Base-by-base conservation (phyloP, 1,140 invertebrate genomes). In the Periplaneta americana region DNA sequence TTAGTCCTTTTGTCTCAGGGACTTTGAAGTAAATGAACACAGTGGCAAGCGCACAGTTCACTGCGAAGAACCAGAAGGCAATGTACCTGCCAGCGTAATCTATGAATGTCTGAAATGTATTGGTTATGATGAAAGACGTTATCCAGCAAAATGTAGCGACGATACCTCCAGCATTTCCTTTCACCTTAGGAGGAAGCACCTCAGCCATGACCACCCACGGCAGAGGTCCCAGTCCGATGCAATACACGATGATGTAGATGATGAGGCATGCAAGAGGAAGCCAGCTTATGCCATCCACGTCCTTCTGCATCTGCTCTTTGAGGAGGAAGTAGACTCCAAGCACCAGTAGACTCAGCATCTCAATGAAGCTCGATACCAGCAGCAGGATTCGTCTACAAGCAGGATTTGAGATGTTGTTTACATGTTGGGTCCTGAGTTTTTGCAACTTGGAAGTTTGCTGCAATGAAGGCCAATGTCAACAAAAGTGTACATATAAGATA, bases 141-240 rank as follows among this genome's bases (percentile, higher is more conserved):
- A 91, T 85, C 96, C 96, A 98, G 85, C 95, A 96, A 81, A 92
- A 90, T 39, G 92, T 92, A 0, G 95, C 93, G 0, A 94, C 94
- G 9, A 96, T 89, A 0, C 94, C 92, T 1, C 94, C 93, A 2
- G 95, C 95, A 4, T 91, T 88, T 0, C 94, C 93, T 86, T 96
- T 94, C 1, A 96, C 92, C 83, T 94, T 92, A 0, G 92, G 89
- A 2, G 96, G 92, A 84, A 97, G 95, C 84, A 97, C 91, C 88
- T 98, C 95, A 2, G 93, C 94, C 91, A 96, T 93, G 34, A 98
- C 91, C 1, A 95, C 92, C 95, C 96, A 97, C 0, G 96, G 95
- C 17, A 97, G 88, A 0, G 96, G 95, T 0, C 96, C 96, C 84
- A 96, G 94, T 9, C 95, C 95, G 17, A 78, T 15, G 33, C 77